Conservation (phyloP, 2,797 vertebrate genomes). For the Crocodylus rhombifer region DNA sequence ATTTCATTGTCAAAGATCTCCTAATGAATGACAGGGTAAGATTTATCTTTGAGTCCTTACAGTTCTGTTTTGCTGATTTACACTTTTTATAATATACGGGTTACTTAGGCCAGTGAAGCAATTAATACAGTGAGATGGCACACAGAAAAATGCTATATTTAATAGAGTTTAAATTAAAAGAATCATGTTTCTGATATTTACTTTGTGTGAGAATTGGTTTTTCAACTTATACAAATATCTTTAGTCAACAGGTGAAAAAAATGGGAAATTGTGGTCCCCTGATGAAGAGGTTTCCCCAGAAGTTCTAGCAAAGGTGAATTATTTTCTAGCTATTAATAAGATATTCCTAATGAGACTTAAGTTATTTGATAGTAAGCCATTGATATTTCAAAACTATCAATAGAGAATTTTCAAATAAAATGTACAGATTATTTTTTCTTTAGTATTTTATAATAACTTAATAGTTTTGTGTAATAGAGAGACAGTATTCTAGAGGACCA, state of each 20-base stretch:
- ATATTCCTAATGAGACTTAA: background rate
- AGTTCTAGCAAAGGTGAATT: slow-evolving; percentile 89
- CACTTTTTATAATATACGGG: background rate
- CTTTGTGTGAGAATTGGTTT: slow-evolving; percentile 2
- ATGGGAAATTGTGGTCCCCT: slow-evolving; percentile 96
- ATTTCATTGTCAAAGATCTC: slow-evolving; percentile 99
- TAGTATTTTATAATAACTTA: background rate
- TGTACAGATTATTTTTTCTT: background rate
- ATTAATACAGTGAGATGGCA: background rate
- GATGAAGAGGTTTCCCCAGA: slow-evolving; percentile 99
- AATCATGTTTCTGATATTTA: background rate
- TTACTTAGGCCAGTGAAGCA: background rate
- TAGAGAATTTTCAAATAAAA: background rate
- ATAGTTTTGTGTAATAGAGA: too few species aligned
- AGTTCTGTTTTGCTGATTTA: background rate
- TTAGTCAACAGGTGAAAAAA: slow-evolving; percentile 97
- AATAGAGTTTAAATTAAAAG: background rate
- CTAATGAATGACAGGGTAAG: slow-evolving; percentile 99
- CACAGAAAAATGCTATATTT: background rate
- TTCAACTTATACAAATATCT: slow-evolving; percentile 73
- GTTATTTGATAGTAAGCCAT: background rate
- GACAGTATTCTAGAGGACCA: too few species aligned
- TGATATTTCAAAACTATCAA: background rate
- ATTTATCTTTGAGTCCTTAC: slow-evolving; percentile 18
- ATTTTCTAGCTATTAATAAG: background rate